These are phyloP conservation scores for Eupelmus urozonus DNA, from an alignment of 2,888 invertebrate species.

Conservation along the genomic window DNA sequence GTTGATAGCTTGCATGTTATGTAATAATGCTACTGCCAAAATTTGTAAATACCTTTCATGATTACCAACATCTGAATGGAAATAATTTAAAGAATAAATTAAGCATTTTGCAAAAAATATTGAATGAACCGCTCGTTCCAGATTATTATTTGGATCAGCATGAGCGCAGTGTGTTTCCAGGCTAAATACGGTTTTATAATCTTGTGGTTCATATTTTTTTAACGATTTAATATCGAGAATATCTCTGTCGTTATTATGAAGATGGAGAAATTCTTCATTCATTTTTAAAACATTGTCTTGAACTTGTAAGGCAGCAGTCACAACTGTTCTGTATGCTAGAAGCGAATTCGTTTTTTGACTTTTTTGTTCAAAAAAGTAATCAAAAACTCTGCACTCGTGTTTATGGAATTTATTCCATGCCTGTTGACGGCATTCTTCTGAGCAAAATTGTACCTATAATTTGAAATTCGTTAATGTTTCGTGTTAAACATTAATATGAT, in stretches of 20 bases:
- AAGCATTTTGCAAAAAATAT: conserved; percentile 76
- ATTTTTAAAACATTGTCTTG: conserved; percentile 29
- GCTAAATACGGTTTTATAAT: conserved; percentile 73
- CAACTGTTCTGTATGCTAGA: conserved; percentile 71
- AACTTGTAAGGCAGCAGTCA: conserved; percentile 61
- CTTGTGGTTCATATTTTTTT: conserved; percentile 65
- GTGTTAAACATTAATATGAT: conserved; percentile 34
- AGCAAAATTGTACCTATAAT: conserved; percentile 75
- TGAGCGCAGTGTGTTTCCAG: conserved; percentile 73
- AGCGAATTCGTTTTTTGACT: conserved; percentile 60
- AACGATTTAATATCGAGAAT: conserved; percentile 18
- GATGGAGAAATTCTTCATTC: conserved; percentile 42
- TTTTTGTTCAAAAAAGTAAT: conserved; percentile 67
- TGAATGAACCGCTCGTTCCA: conserved; percentile 74
- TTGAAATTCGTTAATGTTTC: conserved; percentile 27
- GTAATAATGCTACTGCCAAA: conserved; percentile 72
- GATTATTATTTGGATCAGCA: conserved; percentile 70
- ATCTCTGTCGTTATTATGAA: conserved; percentile 49
- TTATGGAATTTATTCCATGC: conserved; percentile 74
- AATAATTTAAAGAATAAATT: conserved; percentile 64
- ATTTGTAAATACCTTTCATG: conserved; percentile 64
- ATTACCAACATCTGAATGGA: conserved; percentile 57
- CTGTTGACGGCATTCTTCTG: conserved; percentile 70
- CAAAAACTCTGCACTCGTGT: conserved; percentile 75
- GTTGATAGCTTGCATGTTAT: conserved; percentile 76